Evolutionary conservation across 1,140 invertebrate species (phyloP).

Genomic region (Hyposmocoma kahamanoa): DNA sequence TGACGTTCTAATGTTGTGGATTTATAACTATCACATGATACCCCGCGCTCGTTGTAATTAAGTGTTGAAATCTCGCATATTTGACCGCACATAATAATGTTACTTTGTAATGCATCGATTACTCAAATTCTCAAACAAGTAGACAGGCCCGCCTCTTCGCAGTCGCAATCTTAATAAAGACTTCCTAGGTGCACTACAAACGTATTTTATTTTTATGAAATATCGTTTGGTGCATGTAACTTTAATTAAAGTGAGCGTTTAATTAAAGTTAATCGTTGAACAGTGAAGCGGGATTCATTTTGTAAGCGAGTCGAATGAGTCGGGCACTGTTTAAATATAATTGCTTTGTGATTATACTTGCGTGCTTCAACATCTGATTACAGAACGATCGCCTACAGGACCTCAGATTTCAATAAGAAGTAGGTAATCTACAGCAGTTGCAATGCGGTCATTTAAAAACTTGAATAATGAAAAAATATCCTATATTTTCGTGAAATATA

Average conservation of each 20-base stretch:
- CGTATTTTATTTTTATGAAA: conserved; percentile 59
- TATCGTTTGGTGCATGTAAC: conserved; percentile 36
- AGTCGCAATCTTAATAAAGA: conserved; percentile 70
- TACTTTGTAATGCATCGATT: conserved; percentile 52
- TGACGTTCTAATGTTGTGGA: conserved; percentile 21
- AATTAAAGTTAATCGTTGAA: conserved; percentile 59
- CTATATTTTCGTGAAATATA: no score
- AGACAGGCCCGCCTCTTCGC: conserved; percentile 55
- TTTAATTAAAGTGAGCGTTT: conserved; percentile 64
- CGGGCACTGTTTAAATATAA: conserved; percentile 7
- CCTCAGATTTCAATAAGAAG: no score
- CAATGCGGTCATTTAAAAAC: no score
- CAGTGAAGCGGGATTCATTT: conserved; percentile 35
- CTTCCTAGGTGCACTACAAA: conserved; percentile 60
- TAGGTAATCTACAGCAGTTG: no score
- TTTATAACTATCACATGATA: conserved; percentile 15
- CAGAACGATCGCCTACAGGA: no score
- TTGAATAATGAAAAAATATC: no score
- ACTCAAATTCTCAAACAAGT: conserved; percentile 63
- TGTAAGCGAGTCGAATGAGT: conserved; percentile 10
- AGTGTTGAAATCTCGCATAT: conserved; percentile 24
- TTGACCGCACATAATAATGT: conserved; percentile 35
- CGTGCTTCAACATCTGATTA: no score
- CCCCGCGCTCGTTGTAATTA: conserved; percentile 17
- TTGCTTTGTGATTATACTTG: no score